Percentiles rank a stretch among this genome's conserved stretches.
phyloP scores from a whole-genome alignment of 2,888 invertebrate species.

The Diabrotica balteata region DNA sequence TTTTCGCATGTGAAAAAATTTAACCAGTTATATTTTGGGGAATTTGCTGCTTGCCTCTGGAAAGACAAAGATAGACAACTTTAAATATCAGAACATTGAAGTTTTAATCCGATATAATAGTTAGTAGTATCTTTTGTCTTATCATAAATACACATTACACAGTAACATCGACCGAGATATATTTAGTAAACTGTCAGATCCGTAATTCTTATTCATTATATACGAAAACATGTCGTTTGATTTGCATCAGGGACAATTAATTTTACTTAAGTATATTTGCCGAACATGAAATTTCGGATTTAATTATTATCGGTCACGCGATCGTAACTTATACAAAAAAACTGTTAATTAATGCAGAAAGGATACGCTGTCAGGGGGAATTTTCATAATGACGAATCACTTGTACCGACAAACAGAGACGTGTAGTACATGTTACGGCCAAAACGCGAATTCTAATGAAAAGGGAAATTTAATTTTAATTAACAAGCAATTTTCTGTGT shows the following conservation, averaged over 20 bases:
- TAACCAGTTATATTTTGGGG: no score
- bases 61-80: no score
- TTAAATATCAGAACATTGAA: no score
- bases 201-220: constrained; percentile 9
- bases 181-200: constrained; percentile 4
- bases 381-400: constrained; percentile 25
- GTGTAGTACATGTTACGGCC: not conserved
- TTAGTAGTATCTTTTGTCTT: no score
- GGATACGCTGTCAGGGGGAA: constrained; percentile 21
- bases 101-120: no score
- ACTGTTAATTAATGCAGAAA: constrained; percentile 31
- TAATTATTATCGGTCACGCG: constrained; percentile 29
- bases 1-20: no score
- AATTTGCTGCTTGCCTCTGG: no score
- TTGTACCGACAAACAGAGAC: not conserved
- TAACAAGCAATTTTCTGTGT: not conserved
- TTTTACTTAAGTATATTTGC: constrained; percentile 33
- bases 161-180: not conserved
- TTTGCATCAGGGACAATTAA: constrained; percentile 32
- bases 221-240: constrained; percentile 17
- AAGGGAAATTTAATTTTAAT: no score
- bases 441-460: no score
- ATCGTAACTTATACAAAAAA: constrained; percentile 29
- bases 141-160: not conserved
- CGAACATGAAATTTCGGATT: constrained; percentile 32